Base-by-base conservation (phyloP, 2,888 invertebrate genomes). In the Emmelina monodactyla region DNA sequence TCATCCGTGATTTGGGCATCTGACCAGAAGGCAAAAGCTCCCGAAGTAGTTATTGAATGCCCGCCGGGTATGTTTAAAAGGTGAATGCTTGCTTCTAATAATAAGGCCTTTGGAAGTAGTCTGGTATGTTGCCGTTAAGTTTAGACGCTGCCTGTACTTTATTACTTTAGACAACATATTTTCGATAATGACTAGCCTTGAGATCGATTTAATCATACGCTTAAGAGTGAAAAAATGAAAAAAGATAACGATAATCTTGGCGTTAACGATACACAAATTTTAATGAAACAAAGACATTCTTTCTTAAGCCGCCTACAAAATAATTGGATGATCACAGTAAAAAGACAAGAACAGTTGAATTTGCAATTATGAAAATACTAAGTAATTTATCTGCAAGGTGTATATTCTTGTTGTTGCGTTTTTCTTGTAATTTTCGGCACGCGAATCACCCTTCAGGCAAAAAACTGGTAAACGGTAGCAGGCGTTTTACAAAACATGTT, bases 1-100 rank as follows among this genome's bases (percentile, higher is more conserved):
- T 79, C 71, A 72, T 58, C 56, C 49, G 57, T 56, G 62, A 73
- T 72, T 70, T 69, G 68, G 65, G 58, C 59, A 58, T 54, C 57
- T 55, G 65, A 64, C 63, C 61, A 58, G 54, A 42, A 51, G 60
- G 53, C 56, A 51, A 49, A 14, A 47, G 62, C 67, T 66, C 51
- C 67, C 53, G 62, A 60, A 53, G 67, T 65, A 67, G 63, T 65
- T 54, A 55, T 58, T 43, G 42, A 46, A 58, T 56, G 49, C 51
- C 48, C 44, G 44, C 34, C 49, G 31, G 31, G 19, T 33, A 36
- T 37, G 40, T 36, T 51, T 50, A 49, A 50, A 53, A 53, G 51
- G 55, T 45, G 50, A 46, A 52, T 54, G 51, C 47, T 39, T 51
- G 50, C 47, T 41, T 53, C 48, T 56, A 58, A 61, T 59, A 57